Evolutionary conservation across 2,797 vertebrate genomes (phyloP), one percentile per base, ranked within the genome.

Genomic region (Vireo griseus): DNA sequence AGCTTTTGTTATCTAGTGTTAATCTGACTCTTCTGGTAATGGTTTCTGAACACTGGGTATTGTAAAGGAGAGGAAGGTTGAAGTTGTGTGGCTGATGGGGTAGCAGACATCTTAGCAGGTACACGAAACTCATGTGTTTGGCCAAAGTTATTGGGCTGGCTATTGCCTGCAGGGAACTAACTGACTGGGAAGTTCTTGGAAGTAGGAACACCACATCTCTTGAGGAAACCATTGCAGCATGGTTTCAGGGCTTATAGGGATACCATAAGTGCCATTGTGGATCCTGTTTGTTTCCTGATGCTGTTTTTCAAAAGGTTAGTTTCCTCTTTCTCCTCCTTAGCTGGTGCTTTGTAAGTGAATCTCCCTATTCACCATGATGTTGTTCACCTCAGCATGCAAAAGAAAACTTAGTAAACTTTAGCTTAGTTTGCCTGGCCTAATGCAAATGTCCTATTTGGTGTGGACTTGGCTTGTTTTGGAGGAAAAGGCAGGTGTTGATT

Each of bases 41-140:
- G 44, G 16, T 44, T 87, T 73, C 33, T 62, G 59, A 79, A 26
- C 35, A 11, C 6, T 10, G 28, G 16, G 10, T 62, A 5, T 71
- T 51, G 21, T 31, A 29, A 65, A 68, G 39, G 35, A 66, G 48
- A 44, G 35, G 20, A 8, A 29, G 15, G 18, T 5, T 73, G n/a
- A 75, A 66, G 28, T 16, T 47, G 10, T 77, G 18, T 77, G 37
- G 78, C 33, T 51, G 42, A 33, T 37, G 24, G 29, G 13, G 42
- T 71, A 82, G 75, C 39, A 88, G 62, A 14, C 14, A 33, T 47
- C 59, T 72, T 79, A 50, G 51, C 35, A 63, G 39, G 18, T 72
- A 22, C 5, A 33, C 40, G 50, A 88, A 66, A 40, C 28, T 50
- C 31, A 1, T 33, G 6, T 0, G 0, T 65, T 77, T 51, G 29